Base-by-base conservation (phyloP, 2,888 invertebrate genomes). In the Dendrolimus houi region DNA sequence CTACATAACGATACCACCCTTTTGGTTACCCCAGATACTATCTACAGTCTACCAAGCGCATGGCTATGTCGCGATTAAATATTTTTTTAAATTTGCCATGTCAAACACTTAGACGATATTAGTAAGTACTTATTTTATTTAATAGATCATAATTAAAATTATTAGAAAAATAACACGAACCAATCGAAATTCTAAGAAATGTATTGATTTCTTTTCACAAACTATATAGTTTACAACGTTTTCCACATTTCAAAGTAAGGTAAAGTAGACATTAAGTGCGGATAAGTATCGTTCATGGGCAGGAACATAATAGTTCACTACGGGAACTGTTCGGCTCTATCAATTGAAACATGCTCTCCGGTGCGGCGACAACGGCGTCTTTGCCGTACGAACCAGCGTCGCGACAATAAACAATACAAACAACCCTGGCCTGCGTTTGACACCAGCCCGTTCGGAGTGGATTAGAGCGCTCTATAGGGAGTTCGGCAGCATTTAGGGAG, bases 351-450 rank as follows among this genome's bases (percentile, higher is more conserved):
- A 83, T 79, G 81, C 72, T 80, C 76, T 75, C 67, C 75, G 71
- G 72, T 72, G 70, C 71, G 75, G 54, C 71, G 71, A 63, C 70
- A 73, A 70, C 77, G 79, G 71, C 85, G 79, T 87, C 87, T 87
- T 86, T 83, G 81, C 79, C 81, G 81, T 77, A 75, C 78, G 80
- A 81, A 80, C 85, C 83, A 81, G 78, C 85, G 81, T 73, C 78
- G 80, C 85, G 87, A 87, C 88, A 87, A 89, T 90, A 90, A 90
- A 90, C 89, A 90, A 90, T 89, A 89, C 88, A 89, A 89, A 90
- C 89, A 88, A 82, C 89, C 83, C 79, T 77, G 79, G 79, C 79
- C 88, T 89, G 89, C 87, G 85, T 89, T 89, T 90, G 90, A 90
- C 90, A 90, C 85, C 84, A 88, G 87, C 80, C 83, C 85, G 88